Evolutionary conservation across 2,888 invertebrate genomes (phyloP), one percentile per base, ranked within the genome.

Genomic region (Eubasilissa splendida): DNA sequence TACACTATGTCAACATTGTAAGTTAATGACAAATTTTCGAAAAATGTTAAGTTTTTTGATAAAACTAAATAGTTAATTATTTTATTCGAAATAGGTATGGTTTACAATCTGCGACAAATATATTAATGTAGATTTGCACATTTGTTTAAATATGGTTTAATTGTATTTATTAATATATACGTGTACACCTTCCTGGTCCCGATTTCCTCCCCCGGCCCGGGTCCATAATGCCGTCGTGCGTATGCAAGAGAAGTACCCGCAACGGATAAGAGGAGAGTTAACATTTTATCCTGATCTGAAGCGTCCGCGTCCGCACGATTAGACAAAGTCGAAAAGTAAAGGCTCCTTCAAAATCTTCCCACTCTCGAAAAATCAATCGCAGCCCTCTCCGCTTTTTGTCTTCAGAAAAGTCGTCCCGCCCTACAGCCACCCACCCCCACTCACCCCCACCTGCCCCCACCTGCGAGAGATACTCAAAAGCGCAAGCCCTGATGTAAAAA

Each of bases 311-410:
- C 42, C 58, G 68, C 68, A 50, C 68, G 68, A 68, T 68, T 68
- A 68, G 50, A 68, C 52, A 50, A 50, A 68, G 68, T 50, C 68
- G 68, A 52, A 68, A 63, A 68, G 52, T 50, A 68, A 58, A 68
- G 50, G n/a, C 42, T 50, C 50, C 52, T 33, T 14, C 50, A 4
- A 14, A 42, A 68, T 50, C 68, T 12, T 33, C 63, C 63, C 63
- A 33, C 68, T 50, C 68, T 50, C 14, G 33, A 50, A 58, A 9
- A 68, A 68, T 68, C 68, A 68, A 68, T 68, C 68, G 50, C 68
- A 68, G n/a, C 68, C 68, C 68, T 68, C 50, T 68, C 14, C 42
- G 68, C n/a, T 68, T 66, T 68, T 68, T 68, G 14, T 68, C 42
- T 52, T 68, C 68, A 68, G n/a, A 14, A 22, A 33, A 11, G 14